A percentile compares a stretch with the other conserved stretches of the same genome.
These are phyloP conservation scores for Chaetops frenatus DNA, from an alignment of 2,113 vertebrate genomes.

Conservation along the genomic window DNA sequence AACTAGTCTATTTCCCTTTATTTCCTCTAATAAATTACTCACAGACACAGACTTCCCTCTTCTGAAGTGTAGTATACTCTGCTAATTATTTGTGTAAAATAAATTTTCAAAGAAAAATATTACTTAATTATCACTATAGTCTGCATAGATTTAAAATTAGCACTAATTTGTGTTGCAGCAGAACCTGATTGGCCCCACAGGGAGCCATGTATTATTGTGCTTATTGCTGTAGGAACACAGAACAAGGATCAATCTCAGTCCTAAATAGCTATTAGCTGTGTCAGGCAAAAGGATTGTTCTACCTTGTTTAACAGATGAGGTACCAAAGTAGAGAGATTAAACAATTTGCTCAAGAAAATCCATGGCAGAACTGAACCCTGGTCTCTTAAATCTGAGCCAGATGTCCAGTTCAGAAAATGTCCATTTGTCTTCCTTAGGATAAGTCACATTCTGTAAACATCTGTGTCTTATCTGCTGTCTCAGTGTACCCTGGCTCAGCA, in stretches of 20 bases:
- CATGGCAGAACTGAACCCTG: neutral
- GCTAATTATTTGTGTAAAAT: neutral
- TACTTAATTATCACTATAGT: neutral
- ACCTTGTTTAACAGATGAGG: slow-evolving; percentile 15
- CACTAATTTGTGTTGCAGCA: neutral
- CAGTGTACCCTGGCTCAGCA: neutral
- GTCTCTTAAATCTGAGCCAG: neutral
- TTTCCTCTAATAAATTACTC: neutral
- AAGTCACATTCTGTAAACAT: slow-evolving; percentile 6
- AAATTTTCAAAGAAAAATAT: neutral
- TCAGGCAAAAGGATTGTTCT: slow-evolving; percentile 9
- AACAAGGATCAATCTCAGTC: neutral
- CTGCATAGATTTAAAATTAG: neutral
- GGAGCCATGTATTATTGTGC: neutral
- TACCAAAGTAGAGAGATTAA: slow-evolving; percentile 16
- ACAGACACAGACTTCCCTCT: neutral
- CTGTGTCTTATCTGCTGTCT: neutral
- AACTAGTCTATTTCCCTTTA: neutral
- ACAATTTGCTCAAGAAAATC: slow-evolving; percentile 21
- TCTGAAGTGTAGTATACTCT: neutral
- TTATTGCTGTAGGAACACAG: neutral
- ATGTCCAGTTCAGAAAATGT: neutral
- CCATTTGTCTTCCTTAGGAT: neutral
- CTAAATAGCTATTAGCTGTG: neutral
- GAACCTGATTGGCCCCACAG: neutral